Base-by-base conservation (phyloP, 2,797 vertebrate species). In the Eurystomus glaucurus region DNA sequence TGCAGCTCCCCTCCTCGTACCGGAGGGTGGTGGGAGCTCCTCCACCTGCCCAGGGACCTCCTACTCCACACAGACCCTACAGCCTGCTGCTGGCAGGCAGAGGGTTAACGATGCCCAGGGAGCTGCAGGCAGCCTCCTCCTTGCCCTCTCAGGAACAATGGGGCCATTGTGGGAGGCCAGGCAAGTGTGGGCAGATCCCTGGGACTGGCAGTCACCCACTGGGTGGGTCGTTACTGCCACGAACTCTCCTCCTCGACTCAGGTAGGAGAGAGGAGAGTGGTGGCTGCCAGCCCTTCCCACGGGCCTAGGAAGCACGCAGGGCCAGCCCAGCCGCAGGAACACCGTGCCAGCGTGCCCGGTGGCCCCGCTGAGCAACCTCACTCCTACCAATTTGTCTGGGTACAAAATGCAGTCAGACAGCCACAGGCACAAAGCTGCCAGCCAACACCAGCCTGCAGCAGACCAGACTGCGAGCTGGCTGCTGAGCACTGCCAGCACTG, bases 121-220 rank as follows among this genome's bases (percentile, higher is more conserved):
- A 92, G 88, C 94, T 79, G 87, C 64, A 50, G 92, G 94, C 97
- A 97, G 95, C 93, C 94, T 97, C 97, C 97, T 98, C 93, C 97
- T 97, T 97, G 97, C 97, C 97, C 95, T 97, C 96, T 92, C 37
- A 15, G 93, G 90, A 98, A 98, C 98, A 98, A 98, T 98, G 94
- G 88, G 79, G 74, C 97, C 94, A 97, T 97, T 98, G 97, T 98
- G 89, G 97, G 91, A 97, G 80, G 90, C 93, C 62, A 13, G 83
- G 97, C 95, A 91, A 97, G 97, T 97, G 93, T 62, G 81, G 97
- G 97, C 97, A 97, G 96, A 90, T 97, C 92, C 91, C 95, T 46
- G 90, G 95, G 85, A 95, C 93, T 72, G 97, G 96, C 94, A 95
- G 83, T 58, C 70, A 87, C 85, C 70, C 86, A 77, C 54, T 35